phyloP scores from a whole-genome alignment of 1,140 invertebrate genomes.

The Aphelinus certus region DNA sequence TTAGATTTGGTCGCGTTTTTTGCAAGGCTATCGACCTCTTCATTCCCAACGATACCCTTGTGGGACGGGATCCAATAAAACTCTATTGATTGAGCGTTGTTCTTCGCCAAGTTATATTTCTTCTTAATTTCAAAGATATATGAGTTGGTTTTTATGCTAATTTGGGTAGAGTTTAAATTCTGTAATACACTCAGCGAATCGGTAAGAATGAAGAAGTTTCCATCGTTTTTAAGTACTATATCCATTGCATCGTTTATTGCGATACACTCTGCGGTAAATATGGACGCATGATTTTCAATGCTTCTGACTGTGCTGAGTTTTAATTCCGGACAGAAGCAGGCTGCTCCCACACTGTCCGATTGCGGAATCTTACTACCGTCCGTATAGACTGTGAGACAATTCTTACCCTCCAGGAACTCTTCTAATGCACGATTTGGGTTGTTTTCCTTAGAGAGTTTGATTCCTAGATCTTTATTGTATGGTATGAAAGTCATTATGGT shows the following conservation, averaged over 20 bases:
- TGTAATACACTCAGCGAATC: conserved; percentile 11
- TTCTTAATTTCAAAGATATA: conserved; percentile 10
- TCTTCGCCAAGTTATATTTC: not conserved
- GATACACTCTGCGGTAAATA: no score
- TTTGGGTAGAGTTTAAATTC: not conserved
- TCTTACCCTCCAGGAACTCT: no score
- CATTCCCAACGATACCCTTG: conserved; percentile 3
- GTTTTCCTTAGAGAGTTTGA: no score
- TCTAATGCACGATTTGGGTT: no score
- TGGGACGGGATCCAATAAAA: conserved; percentile 17
- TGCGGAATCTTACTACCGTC: conserved; percentile 16
- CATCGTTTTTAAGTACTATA: not conserved
- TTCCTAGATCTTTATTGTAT: no score
- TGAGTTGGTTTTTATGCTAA: not conserved
- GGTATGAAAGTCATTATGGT: no score
- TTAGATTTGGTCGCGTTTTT: not conserved
- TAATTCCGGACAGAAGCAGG: conserved; percentile 6
- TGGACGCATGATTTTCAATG: not conserved
- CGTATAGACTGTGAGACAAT: no score
- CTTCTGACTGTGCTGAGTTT: not conserved
- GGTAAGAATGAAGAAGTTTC: no score
- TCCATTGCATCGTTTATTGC: conserved; percentile 11
- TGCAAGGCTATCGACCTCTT: not conserved
- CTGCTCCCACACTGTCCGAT: conserved; percentile 1
- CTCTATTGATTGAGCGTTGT: not conserved